Conservation (phyloP, 2,797 vertebrate genomes). For the Chromobotia macracanthus region DNA sequence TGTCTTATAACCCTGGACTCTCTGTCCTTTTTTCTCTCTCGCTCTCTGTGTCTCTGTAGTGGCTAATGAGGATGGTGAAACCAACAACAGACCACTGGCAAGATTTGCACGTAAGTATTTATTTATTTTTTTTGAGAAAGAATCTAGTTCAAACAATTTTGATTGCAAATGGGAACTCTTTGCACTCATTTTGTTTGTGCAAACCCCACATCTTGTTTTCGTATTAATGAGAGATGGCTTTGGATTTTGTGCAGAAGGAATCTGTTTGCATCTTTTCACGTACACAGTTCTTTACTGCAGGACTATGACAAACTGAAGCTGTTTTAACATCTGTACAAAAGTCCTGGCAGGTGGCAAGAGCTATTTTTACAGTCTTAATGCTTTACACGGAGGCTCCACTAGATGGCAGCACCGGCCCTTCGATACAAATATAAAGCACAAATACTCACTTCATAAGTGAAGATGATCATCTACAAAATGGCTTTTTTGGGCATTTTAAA, state of each 20-base stretch:
- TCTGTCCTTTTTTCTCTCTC: slow-evolving; percentile 8
- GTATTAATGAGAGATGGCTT: neutral
- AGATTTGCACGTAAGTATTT: slow-evolving; percentile 86
- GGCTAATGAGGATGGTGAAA: slow-evolving; percentile 90
- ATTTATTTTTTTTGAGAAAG: slow-evolving; percentile 3
- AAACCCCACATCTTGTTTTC: neutral
- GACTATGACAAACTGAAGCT: neutral
- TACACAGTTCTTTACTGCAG: neutral
- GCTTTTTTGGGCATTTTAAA: neutral
- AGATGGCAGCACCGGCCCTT: slow-evolving; percentile 20
- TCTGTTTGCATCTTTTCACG: neutral
- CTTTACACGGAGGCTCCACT: neutral
- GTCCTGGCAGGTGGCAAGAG: neutral
- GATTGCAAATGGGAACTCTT: neutral
- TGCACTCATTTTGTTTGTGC: neutral
- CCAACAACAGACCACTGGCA: slow-evolving; percentile 81
- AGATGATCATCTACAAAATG: neutral
- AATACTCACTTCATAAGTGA: neutral
- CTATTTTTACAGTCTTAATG: neutral
- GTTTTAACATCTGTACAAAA: neutral
- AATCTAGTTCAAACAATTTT: neutral
- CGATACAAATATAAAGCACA: neutral
- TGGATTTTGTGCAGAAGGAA: neutral
- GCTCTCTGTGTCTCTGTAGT: slow-evolving; percentile 70
- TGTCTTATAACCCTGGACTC: neutral